phyloP scores from a whole-genome alignment of 2,113 vertebrate species.

The Strix aluco region DNA sequence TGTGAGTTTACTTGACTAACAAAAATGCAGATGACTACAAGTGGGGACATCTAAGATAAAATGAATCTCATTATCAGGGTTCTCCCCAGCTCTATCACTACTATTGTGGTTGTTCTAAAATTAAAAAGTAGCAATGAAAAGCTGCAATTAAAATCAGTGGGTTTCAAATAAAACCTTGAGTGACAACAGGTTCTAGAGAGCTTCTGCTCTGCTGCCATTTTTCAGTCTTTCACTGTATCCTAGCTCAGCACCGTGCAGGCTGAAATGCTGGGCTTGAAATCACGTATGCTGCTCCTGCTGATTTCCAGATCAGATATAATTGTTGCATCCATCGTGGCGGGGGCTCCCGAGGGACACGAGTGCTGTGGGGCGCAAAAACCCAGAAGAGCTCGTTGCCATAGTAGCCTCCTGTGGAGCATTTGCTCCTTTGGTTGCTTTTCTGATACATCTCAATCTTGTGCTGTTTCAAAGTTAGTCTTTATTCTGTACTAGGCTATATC shows the following conservation, averaged over 20 bases:
- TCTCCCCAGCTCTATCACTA: neutral
- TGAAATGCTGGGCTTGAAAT: neutral
- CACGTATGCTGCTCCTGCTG: rapidly evolving
- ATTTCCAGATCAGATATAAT: neutral
- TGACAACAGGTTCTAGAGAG: neutral
- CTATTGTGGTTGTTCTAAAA: neutral
- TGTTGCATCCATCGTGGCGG: neutral
- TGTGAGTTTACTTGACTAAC: neutral
- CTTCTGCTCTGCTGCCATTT: neutral
- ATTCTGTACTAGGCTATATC: neutral
- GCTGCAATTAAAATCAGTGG: neutral
- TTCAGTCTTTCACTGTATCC: neutral
- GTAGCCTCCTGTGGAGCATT: neutral
- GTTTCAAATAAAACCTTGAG: neutral
- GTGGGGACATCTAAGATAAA: neutral
- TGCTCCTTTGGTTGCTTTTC: neutral
- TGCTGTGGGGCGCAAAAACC: neutral
- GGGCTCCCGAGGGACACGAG: neutral
- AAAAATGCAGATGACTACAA: neutral
- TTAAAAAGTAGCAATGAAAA: neutral
- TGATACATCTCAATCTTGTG: neutral
- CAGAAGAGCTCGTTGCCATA: neutral
- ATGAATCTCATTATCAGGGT: neutral
- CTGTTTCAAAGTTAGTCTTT: neutral
- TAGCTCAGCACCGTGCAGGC: rapidly evolving